phyloP scores from a whole-genome alignment of 1,140 invertebrate species.

The Hycleus phaleratus region DNA sequence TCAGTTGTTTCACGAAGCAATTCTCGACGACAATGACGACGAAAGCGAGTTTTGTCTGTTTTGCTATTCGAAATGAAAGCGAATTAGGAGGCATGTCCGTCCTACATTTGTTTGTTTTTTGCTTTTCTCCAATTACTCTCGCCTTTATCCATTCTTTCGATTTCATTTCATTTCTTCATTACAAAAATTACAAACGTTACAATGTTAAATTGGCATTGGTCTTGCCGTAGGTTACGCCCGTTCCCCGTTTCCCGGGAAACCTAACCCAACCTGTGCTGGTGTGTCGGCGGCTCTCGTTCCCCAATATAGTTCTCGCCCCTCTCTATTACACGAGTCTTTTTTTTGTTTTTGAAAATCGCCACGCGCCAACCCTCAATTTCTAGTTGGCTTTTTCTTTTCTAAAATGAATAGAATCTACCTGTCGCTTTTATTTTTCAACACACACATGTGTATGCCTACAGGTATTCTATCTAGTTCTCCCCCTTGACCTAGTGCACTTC shows the following conservation, averaged over 20 bases:
- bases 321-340: background rate
- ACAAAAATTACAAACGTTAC: no score
- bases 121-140: background rate
- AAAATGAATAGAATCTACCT: background rate
- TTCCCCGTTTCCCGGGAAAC: conserved; percentile 10
- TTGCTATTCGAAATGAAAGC: no score
- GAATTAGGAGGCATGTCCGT: no score
- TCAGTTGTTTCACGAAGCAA: no score
- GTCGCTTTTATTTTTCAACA: no score
- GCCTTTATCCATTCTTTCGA: no score
- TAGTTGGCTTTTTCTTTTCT: conserved; percentile 6
- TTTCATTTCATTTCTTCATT: background rate
- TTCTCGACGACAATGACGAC: background rate
- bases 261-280: conserved; percentile 19
- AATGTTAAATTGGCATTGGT: background rate
- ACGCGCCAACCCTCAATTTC: conserved; percentile 13
- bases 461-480: background rate
- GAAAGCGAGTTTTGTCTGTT: background rate
- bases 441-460: no score
- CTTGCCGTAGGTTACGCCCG: conserved; percentile 34
- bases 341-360: conserved; percentile 4
- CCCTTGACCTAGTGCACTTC: conserved; percentile 20
- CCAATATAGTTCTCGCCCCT: background rate
- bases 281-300: background rate
- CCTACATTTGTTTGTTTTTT: background rate